Base-by-base conservation (phyloP, 1,140 invertebrate genomes). In the Diabrotica undecimpunctata region DNA sequence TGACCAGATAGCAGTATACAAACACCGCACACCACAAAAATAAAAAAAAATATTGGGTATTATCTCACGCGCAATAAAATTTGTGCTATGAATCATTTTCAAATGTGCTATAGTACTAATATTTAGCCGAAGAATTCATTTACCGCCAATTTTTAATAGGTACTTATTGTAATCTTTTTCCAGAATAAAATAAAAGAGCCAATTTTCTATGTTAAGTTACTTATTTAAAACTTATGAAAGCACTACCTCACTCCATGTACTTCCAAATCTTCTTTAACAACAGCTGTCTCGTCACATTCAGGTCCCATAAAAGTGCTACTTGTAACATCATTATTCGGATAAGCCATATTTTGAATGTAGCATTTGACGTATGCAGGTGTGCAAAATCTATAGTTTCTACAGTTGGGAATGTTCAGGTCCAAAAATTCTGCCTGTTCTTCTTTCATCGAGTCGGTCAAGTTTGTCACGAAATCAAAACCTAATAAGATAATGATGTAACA, bases 271-370 rank as follows among this genome's bases (percentile, higher is more conserved):
- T 86, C 83, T 74, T 90, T 85, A 0, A 94, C 91, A 0, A 94
- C 91, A 0, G 89, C 86, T 8, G 77, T 71, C 2, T 78, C 70
- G 75, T 93, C 90, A 1, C 72, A 78, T 2, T 69, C 41, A 0
- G 86, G 83, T 0, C 91, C 91, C 90, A 93, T 92, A 75, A 86
- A 89, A 7, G 82, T 84, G 0, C 88, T 89, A 0, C 87, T 83
- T 8, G 85, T 79, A 60, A 87, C 86, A 72, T 66, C 39, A 6
- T 41, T 59, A 3, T 25, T 61, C 4, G 67, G 65, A 63, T 54
- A 61, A 2, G 54, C 67, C 85, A 73, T 90, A 92, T 41, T 83
- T 78, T 86, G 88, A 89, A 71, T 63, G 54, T 71, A 69, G 41
- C 67, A 70, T 59, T 66, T 69, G 39, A 71, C 67, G 52, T 72